Evolutionary conservation across 2,797 vertebrate species (phyloP).

Genomic region (Harpagifer antarcticus): DNA sequence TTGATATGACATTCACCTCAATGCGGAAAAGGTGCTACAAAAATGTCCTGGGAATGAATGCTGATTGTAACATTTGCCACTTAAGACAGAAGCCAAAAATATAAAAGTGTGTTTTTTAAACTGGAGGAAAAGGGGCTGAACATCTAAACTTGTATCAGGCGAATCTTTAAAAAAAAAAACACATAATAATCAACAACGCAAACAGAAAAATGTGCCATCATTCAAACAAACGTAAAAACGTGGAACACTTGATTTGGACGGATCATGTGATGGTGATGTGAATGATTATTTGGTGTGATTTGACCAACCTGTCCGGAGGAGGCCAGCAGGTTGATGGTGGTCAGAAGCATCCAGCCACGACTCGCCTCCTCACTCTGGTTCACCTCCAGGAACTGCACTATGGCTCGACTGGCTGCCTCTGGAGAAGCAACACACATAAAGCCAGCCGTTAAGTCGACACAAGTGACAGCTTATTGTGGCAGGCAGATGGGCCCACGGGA

Average conservation of each 20-base stretch:
- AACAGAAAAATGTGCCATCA: not conserved
- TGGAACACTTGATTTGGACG: not conserved
- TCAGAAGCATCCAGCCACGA: slow-evolving; percentile 99
- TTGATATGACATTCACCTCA: too few relatives aligned
- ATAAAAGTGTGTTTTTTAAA: too few relatives aligned
- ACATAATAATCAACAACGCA: not conserved
- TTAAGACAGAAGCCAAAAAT: too few relatives aligned
- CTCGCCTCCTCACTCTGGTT: slow-evolving; percentile 99
- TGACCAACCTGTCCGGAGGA: slow-evolving; percentile 96
- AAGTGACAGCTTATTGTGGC: slow-evolving; percentile 34
- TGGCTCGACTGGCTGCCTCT: slow-evolving; percentile 98
- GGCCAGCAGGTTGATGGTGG: slow-evolving; percentile 97
- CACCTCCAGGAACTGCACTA: slow-evolving; percentile 98
- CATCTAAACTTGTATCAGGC: not conserved
- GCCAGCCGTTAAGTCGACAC: slow-evolving; percentile 12
- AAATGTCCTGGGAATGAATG: too few relatives aligned
- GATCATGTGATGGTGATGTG: not conserved
- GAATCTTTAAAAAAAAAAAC: not conserved
- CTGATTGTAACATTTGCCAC: too few relatives aligned
- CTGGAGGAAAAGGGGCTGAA: too few relatives aligned
- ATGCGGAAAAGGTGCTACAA: too few relatives aligned
- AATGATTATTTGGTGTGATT: not conserved
- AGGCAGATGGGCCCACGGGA: slow-evolving; percentile 28
- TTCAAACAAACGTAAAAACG: not conserved
- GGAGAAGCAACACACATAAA: slow-evolving; percentile 32